Percentiles rank a stretch among this genome's conserved stretches.
phyloP scores from a whole-genome alignment of 2,888 invertebrate genomes.

The Conistra vaccinii region DNA sequence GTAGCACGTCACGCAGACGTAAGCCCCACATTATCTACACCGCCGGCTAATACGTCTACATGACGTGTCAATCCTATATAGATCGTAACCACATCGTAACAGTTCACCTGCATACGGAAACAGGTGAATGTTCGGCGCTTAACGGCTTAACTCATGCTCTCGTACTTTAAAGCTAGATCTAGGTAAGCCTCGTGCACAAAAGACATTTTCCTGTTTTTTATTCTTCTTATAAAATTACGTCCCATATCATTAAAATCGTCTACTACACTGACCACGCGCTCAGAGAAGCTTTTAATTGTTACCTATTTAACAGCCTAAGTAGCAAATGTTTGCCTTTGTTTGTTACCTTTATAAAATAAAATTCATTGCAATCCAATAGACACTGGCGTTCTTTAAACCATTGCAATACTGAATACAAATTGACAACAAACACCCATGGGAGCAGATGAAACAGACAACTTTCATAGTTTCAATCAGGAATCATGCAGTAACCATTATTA shows the following conservation, averaged over 20 bases:
- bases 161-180: neutral
- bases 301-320: no score
- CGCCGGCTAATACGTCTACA: slow-evolving; percentile 40
- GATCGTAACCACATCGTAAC: slow-evolving; percentile 4
- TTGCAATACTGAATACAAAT: neutral
- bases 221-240: neutral
- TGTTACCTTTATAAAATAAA: neutral
- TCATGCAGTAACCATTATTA: slow-evolving; percentile 6
- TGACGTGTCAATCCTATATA: slow-evolving; percentile 35
- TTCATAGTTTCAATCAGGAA: no score
- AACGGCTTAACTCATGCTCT: slow-evolving; percentile 1
- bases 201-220: neutral
- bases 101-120: slow-evolving; percentile 6
- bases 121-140: neutral
- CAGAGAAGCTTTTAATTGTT: neutral
- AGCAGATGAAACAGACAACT: neutral
- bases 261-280: neutral
- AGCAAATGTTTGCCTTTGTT: no score
- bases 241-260: neutral
- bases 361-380: neutral
- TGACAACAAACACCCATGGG: neutral
- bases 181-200: neutral
- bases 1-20: slow-evolving; percentile 48
- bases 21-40: slow-evolving; percentile 39
- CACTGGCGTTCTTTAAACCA: neutral